Percentiles rank a stretch among this genome's conserved stretches.
phyloP scores from a whole-genome alignment of 1,140 invertebrate genomes.

The Stegodyphus mimosarum region DNA sequence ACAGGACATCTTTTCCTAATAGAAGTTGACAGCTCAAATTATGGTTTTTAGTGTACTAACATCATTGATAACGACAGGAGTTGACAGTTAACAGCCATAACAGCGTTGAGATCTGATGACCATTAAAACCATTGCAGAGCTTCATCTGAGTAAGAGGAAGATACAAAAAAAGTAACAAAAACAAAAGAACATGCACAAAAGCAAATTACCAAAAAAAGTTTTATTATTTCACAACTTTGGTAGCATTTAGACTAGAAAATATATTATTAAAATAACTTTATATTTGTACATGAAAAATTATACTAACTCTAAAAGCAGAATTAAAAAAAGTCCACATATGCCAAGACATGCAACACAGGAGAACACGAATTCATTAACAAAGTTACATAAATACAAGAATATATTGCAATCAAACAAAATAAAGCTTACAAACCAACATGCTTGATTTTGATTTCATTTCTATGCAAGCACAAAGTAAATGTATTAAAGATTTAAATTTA shows the following conservation, averaged over 20 bases:
- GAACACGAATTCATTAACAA: constrained; percentile 23
- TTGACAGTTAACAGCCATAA: constrained; percentile 35
- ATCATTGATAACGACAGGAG: constrained; percentile 10
- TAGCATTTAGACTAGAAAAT: constrained; percentile 55
- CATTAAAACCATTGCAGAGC: constrained; percentile 41
- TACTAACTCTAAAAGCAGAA: constrained; percentile 18
- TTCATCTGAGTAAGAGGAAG: not conserved
- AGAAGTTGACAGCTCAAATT: constrained; percentile 20
- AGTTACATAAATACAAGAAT: constrained; percentile 30
- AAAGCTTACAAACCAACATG: constrained; percentile 29
- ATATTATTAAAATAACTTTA: constrained; percentile 43
- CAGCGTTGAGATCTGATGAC: constrained; percentile 50
- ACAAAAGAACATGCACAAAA: constrained; percentile 44
- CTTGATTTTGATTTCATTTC: constrained; percentile 36
- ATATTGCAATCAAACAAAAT: constrained; percentile 41
- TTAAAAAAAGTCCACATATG: constrained; percentile 37
- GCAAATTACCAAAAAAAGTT: constrained; percentile 53
- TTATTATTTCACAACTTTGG: constrained; percentile 60
- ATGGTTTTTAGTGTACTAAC: constrained; percentile 1
- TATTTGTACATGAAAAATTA: constrained; percentile 46
- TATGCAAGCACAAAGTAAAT: constrained; percentile 29
- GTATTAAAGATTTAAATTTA: constrained; percentile 35
- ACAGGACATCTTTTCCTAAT: not conserved
- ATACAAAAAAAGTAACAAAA: constrained; percentile 5
- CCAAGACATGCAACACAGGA: constrained; percentile 23